Evolutionary conservation across 2,888 invertebrate species (phyloP).

Genomic region (Campoletis raptor): DNA sequence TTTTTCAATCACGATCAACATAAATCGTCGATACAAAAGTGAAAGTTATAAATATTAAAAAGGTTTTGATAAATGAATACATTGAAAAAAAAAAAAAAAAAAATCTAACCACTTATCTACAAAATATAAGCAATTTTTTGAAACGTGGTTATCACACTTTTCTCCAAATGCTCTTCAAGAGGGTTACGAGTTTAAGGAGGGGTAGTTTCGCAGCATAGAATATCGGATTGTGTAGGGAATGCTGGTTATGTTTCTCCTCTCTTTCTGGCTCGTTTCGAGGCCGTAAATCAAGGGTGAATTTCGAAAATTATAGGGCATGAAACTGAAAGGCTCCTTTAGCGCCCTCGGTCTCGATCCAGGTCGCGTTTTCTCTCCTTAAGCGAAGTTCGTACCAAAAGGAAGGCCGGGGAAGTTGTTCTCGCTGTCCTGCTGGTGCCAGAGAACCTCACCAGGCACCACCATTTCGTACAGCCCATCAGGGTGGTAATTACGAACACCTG

Average conservation of each 20-base stretch:
- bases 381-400: neutral
- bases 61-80: neutral
- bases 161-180: neutral
- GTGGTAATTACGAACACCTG: slow-evolving; percentile 81
- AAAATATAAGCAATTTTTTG: neutral
- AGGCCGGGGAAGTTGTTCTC: slow-evolving; percentile 47
- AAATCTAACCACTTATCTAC: neutral
- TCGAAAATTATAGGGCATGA: slow-evolving; percentile 81
- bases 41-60: neutral
- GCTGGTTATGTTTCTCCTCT: slow-evolving; percentile 16
- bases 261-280: slow-evolving; percentile 44
- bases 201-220: slow-evolving; percentile 16
- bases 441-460: slow-evolving; percentile 12
- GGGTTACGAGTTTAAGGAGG: neutral
- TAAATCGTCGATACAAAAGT: neutral
- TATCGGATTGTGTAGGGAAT: slow-evolving; percentile 8
- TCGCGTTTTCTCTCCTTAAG: slow-evolving; percentile 41
- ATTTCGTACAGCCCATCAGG: slow-evolving; percentile 60
- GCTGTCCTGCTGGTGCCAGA: slow-evolving; percentile 50
- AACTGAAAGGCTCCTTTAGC: slow-evolving; percentile 76
- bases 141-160: neutral
- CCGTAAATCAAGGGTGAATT: slow-evolving; percentile 81
- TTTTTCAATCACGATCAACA: neutral
- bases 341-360: slow-evolving; percentile 69
- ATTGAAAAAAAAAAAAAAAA: neutral